Evolutionary conservation across 2,888 invertebrate genomes (phyloP).

Genomic region (Bellardia bayeri): DNA sequence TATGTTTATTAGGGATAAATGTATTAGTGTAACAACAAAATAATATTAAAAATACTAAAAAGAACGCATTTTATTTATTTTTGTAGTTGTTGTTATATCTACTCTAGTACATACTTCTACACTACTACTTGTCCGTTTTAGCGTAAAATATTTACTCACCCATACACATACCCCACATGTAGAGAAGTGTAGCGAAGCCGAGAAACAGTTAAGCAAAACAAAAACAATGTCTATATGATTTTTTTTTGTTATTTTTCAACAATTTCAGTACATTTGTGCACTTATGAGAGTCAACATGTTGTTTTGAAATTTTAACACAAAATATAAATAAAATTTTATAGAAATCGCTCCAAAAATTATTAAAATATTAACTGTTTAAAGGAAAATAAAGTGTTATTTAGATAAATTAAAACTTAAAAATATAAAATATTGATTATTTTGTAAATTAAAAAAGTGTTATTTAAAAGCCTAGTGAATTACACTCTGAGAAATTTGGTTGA

Average conservation of each 20-base stretch:
- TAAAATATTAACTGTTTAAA: background rate
- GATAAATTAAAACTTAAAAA: background rate
- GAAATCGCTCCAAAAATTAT: background rate
- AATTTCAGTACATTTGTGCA: slow-evolving; percentile 80
- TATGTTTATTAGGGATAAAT: slow-evolving; percentile 44
- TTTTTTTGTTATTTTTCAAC: slow-evolving; percentile 27
- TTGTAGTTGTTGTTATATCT: slow-evolving; percentile 2
- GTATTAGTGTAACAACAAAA: slow-evolving; percentile 28
- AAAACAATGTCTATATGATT: slow-evolving; percentile 66
- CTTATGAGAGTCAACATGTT: slow-evolving; percentile 80
- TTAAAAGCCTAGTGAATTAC: background rate
- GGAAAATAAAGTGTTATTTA: slow-evolving; percentile 2
- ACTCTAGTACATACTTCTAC: background rate
- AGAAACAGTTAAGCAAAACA: slow-evolving; percentile 46
- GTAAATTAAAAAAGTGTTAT: background rate
- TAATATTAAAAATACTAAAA: background rate
- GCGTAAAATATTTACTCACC: slow-evolving; percentile 51
- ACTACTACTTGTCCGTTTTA: slow-evolving; percentile 25
- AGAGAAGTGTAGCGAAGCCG: slow-evolving; percentile 31
- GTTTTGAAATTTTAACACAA: slow-evolving; percentile 61
- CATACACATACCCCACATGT: slow-evolving; percentile 23
- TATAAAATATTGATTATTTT: background rate
- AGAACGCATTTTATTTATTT: slow-evolving; percentile 47
- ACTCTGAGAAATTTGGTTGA: background rate
- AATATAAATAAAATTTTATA: slow-evolving; percentile 26